phyloP scores from a whole-genome alignment of 2,888 invertebrate genomes.

The Oxytorus armatus region DNA sequence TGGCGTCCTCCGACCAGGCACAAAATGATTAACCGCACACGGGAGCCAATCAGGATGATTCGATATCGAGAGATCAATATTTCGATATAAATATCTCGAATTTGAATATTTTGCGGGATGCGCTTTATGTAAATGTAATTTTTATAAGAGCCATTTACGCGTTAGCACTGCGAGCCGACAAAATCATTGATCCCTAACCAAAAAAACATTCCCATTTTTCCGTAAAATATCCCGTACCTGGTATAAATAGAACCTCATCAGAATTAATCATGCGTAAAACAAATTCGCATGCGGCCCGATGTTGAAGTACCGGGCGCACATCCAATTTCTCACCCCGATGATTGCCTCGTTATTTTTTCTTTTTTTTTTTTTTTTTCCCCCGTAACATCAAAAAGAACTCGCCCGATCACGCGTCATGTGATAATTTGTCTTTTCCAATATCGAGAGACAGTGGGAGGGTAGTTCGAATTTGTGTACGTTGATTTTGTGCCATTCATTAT shows the following conservation, averaged over 20 bases:
- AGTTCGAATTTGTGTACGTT: background rate
- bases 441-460: background rate
- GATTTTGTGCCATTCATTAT: background rate
- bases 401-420: slow-evolving; percentile 12
- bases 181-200: too few species aligned
- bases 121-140: too few species aligned
- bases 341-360: slow-evolving; percentile 23
- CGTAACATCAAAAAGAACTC: slow-evolving; percentile 11
- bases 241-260: background rate
- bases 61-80: too few species aligned
- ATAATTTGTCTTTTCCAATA: slow-evolving; percentile 50
- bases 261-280: background rate
- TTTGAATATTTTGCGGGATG: too few species aligned
- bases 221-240: too few species aligned
- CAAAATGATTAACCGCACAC: too few species aligned
- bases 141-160: too few species aligned
- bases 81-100: too few species aligned
- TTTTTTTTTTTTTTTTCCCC: slow-evolving; percentile 12
- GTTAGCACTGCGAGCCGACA: too few species aligned
- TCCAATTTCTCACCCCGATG: slow-evolving; percentile 30
- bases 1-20: too few species aligned
- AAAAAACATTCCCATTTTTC: too few species aligned
- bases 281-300: background rate
- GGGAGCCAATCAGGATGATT: too few species aligned
- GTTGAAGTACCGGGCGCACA: background rate